These are phyloP conservation scores for Dasypolia templi DNA, from an alignment of 2,888 invertebrate species.

Conservation along the genomic window DNA sequence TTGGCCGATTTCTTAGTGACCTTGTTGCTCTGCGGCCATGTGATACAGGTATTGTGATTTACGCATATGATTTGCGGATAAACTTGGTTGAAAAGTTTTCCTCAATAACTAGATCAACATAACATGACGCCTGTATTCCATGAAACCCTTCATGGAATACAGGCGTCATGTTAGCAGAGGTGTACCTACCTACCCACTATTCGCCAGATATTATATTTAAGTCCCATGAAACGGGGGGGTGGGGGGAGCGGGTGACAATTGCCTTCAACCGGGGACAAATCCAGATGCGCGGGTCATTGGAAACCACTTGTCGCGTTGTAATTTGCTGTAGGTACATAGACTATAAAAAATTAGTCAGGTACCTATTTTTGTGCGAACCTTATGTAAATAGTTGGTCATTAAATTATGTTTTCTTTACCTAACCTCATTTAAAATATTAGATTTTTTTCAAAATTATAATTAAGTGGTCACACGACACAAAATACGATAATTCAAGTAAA, in stretches of 20 bases:
- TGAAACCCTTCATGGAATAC: too few relatives aligned
- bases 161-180: too few relatives aligned
- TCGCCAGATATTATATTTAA: neutral
- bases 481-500: neutral
- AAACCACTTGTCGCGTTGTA: neutral
- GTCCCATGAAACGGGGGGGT: neutral
- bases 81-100: neutral
- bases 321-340: neutral
- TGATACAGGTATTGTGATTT: neutral
- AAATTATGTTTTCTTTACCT: neutral
- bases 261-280: neutral
- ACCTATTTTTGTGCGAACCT: too few relatives aligned
- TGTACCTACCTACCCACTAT: neutral
- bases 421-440: too few relatives aligned
- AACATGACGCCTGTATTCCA: neutral
- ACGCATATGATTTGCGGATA: neutral
- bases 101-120: neutral
- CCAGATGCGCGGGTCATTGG: too few relatives aligned
- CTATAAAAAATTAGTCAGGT: neutral
- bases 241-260: too few relatives aligned
- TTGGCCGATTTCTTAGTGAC: slow-evolving; percentile 2
- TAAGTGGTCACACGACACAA: neutral
- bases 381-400: too few relatives aligned
- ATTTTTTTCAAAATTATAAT: too few relatives aligned
- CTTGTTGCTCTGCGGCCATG: neutral